Evolutionary conservation across 2,888 invertebrate species (phyloP), one percentile per base, ranked within the genome.

Genomic region (Lithophane socia): DNA sequence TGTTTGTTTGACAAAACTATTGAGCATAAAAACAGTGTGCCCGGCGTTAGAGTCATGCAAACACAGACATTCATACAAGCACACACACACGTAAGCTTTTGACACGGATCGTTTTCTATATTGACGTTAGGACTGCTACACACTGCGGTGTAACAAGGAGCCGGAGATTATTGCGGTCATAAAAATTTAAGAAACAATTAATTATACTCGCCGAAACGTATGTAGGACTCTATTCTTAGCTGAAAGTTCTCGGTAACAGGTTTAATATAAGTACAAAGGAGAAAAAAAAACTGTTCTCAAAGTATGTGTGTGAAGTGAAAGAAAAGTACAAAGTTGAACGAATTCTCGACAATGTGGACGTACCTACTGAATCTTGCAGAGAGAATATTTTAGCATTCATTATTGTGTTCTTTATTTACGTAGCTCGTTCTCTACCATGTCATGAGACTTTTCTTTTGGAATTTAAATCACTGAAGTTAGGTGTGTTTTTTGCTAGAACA

Each of bases 351-450:
- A 79, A 67, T 73, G 73, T 73, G 70, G 60, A 67, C 49, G 44
- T 75, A 75, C 37, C 37, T 4, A 37, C 68, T 60, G 67, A 67
- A 73, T 70, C 66, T 75, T 58, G 68, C 60, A 73, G 73, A 79
- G 60, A 64, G 79, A 83, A 83, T 79, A 71, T 79, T 71, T 83
- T 79, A 83, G 60, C 83, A 79, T 83, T 79, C 67, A 79, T 83
- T 73, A 79, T 47, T 37, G 49, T 71, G 61, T 66, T 80, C 44
- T 73, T 75, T 83, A 76, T 83, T 83, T 71, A 61, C 29, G 70
- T 58, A 67, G 16, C 69, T 70, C 37, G 37, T 63, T 60, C 44
- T 68, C 16, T 72, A 24, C 66, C 61, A 21, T 74, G 64, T 79
- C 49, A 61, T 65, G 16, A 12, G 58, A 66, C 16, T 74, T 73